phyloP scores from a whole-genome alignment of 2,113 vertebrate genomes.

The Hucho hucho region DNA sequence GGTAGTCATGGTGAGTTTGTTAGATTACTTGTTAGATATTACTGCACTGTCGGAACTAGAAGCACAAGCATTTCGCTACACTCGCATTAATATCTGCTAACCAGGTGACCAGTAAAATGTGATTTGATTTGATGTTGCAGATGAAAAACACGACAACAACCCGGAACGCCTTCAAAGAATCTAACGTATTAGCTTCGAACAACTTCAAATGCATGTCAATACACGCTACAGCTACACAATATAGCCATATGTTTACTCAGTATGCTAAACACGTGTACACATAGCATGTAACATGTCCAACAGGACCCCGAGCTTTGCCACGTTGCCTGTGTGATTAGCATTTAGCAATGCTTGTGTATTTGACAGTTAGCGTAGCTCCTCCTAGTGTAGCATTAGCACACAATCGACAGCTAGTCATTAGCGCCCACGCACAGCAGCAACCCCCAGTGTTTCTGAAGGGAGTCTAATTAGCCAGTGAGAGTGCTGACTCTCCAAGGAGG shows the following conservation, averaged over 20 bases:
- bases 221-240: neutral
- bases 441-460: slow-evolving; percentile 52
- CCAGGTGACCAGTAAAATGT: too few species aligned
- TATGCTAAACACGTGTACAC: neutral
- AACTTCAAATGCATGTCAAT: neutral
- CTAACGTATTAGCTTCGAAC: slow-evolving; percentile 7
- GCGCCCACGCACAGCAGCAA: neutral
- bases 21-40: too few species aligned
- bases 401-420: slow-evolving; percentile 41
- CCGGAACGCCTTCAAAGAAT: neutral
- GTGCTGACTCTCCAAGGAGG: slow-evolving; percentile 50
- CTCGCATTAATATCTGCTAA: too few species aligned
- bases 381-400: slow-evolving; percentile 9
- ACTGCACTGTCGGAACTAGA: too few species aligned
- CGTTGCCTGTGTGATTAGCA: neutral
- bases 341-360: neutral
- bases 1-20: too few species aligned
- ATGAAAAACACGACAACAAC: neutral
- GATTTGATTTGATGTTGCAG: neutral
- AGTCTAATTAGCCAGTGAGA: slow-evolving; percentile 53
- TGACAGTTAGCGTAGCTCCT: slow-evolving; percentile 19
- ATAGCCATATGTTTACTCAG: neutral
- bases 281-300: neutral
- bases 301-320: neutral
- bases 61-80: too few species aligned